phyloP scores from a whole-genome alignment of 1,140 invertebrate genomes.

The Telenomus remus region DNA sequence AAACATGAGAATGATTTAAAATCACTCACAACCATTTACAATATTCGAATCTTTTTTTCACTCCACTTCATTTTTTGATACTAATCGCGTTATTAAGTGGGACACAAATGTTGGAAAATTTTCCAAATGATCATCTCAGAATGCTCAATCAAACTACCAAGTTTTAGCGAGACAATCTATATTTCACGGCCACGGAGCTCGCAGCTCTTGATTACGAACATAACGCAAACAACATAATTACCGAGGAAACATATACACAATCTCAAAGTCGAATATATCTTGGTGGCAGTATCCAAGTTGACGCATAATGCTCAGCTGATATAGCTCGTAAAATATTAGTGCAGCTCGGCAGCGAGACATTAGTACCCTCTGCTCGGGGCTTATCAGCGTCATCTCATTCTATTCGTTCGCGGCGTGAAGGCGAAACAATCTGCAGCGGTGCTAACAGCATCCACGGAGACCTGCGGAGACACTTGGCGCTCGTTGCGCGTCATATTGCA shows the following conservation, averaged over 20 bases:
- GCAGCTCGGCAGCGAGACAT: conserved; percentile 30
- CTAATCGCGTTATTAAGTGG: too few relatives aligned
- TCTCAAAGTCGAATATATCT: conserved; percentile 32
- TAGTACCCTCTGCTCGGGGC: conserved; percentile 37
- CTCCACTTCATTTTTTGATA: too few relatives aligned
- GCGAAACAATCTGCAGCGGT: conserved; percentile 46
- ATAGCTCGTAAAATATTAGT: conserved; percentile 40
- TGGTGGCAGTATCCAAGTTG: conserved; percentile 14
- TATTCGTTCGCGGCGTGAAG: conserved; percentile 38
- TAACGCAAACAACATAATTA: conserved; percentile 21
- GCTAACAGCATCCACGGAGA: conserved; percentile 44
- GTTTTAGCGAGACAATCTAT: background rate
- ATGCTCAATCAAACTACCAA: too few relatives aligned
- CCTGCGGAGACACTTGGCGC: conserved; percentile 35
- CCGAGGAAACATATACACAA: conserved; percentile 3
- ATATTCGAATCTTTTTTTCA: too few relatives aligned
- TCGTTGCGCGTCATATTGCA: conserved; percentile 48
- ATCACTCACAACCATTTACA: too few relatives aligned
- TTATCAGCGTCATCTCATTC: conserved; percentile 39
- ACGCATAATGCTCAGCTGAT: conserved; percentile 41
- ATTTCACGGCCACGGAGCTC: conserved; percentile 7
- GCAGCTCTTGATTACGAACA: too few relatives aligned
- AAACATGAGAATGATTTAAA: too few relatives aligned
- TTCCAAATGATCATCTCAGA: too few relatives aligned
- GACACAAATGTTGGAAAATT: too few relatives aligned